phyloP scores from a whole-genome alignment of 2,888 invertebrate genomes.

The Congeria kusceri region DNA sequence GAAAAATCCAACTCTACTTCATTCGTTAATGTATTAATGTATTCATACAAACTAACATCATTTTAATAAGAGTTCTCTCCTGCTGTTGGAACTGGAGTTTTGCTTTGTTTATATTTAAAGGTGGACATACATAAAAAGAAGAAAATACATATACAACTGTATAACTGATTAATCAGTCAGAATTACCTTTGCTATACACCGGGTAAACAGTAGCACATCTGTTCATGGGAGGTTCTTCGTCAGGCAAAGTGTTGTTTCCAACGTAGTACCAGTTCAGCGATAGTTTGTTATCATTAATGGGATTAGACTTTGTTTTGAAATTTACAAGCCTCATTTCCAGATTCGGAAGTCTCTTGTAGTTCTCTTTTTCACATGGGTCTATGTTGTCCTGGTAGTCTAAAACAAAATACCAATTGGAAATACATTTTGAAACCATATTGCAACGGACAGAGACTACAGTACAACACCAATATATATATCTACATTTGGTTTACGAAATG shows the following conservation, averaged over 20 bases:
- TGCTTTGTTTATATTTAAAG: too few relatives aligned
- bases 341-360: neutral
- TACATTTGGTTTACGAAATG: neutral
- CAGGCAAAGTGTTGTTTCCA: conserved; percentile 7
- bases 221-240: neutral
- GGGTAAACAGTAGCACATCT: conserved; percentile 5
- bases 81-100: too few relatives aligned
- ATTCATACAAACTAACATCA: too few relatives aligned
- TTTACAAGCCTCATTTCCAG: neutral
- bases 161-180: too few relatives aligned
- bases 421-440: too few relatives aligned
- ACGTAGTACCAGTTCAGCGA: neutral
- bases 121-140: too few relatives aligned
- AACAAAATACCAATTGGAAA: neutral
- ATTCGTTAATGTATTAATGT: too few relatives aligned
- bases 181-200: neutral
- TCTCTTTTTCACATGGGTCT: neutral
- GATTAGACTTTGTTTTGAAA: neutral
- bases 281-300: neutral
- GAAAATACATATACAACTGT: too few relatives aligned
- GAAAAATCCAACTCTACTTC: too few relatives aligned
- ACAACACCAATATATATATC: too few relatives aligned
- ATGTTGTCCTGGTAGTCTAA: conserved; percentile 2
- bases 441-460: too few relatives aligned
- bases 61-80: too few relatives aligned